phyloP scores from a whole-genome alignment of 2,888 invertebrate species.

The Rhagophthalmus giganteus region DNA sequence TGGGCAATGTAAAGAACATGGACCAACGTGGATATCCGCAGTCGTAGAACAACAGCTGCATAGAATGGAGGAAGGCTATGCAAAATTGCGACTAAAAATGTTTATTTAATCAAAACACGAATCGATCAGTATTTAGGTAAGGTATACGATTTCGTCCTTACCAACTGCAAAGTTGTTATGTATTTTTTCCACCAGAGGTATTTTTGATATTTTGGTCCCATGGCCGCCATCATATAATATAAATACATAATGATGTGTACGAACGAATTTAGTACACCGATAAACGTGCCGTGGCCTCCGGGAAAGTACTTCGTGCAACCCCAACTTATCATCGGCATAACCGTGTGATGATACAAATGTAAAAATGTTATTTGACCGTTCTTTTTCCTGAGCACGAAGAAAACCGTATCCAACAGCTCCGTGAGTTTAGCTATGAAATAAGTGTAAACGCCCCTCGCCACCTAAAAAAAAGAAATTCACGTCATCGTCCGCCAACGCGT shows the following conservation, averaged over 20 bases:
- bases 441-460: slow-evolving; percentile 74
- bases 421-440: slow-evolving; percentile 89
- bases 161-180: slow-evolving; percentile 79
- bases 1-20: slow-evolving; percentile 81
- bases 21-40: slow-evolving; percentile 88
- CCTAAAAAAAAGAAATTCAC: slow-evolving; percentile 54
- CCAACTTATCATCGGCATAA: slow-evolving; percentile 95
- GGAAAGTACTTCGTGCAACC: slow-evolving; percentile 84
- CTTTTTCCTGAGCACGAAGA: slow-evolving; percentile 92
- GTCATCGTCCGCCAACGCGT: too few relatives aligned
- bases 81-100: slow-evolving; percentile 83
- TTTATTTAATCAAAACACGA: neutral
- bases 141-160: slow-evolving; percentile 49
- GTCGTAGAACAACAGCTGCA: slow-evolving; percentile 80
- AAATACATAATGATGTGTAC: slow-evolving; percentile 83
- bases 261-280: slow-evolving; percentile 72
- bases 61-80: slow-evolving; percentile 81
- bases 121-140: too few relatives aligned
- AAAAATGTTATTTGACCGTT: slow-evolving; percentile 86
- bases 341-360: slow-evolving; percentile 92
- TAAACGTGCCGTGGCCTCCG: slow-evolving; percentile 72
- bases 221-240: slow-evolving; percentile 75
- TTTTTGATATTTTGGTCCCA: slow-evolving; percentile 69
- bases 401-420: slow-evolving; percentile 88
- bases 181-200: slow-evolving; percentile 86